Conservation (phyloP, 2,113 vertebrate genomes). For the Calidris pygmaea region DNA sequence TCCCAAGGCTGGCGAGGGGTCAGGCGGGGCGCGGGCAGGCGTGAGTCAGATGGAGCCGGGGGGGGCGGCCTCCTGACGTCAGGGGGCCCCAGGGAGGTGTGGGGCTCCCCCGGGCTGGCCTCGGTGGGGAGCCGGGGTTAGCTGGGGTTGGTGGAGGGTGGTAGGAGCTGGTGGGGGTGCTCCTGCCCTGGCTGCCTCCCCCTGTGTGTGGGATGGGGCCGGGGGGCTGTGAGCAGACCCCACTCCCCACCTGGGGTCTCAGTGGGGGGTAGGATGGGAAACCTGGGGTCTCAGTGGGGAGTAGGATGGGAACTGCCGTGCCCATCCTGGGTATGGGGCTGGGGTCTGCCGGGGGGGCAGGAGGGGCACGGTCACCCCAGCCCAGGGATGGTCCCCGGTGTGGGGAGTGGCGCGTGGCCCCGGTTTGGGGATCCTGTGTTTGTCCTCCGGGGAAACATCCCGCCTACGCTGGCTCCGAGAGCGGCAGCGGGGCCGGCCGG, state of each 20-base stretch:
- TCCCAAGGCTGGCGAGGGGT: background rate
- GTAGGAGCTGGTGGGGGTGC: background rate
- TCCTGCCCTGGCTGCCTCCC: background rate
- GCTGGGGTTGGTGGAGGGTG: background rate
- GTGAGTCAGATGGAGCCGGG: constrained; percentile 34
- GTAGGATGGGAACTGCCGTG: background rate
- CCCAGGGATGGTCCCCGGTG: too few species aligned
- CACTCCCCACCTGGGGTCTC: background rate
- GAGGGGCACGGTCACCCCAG: accelerated
- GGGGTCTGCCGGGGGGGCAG: background rate
- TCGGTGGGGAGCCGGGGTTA: accelerated
- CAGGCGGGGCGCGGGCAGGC: constrained; percentile 17
- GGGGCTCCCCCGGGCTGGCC: background rate
- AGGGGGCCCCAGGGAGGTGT: constrained; percentile 6
- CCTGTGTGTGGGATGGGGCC: accelerated
- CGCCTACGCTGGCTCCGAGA: background rate
- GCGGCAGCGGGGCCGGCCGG: background rate
- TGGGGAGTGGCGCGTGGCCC: accelerated
- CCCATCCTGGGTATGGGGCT: accelerated
- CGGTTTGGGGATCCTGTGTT: background rate
- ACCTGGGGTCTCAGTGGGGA: accelerated
- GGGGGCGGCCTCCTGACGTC: constrained; percentile 33
- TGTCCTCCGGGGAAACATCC: background rate
- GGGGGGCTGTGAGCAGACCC: background rate
- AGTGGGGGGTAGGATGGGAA: background rate